Base-by-base conservation (phyloP, 2,797 vertebrate genomes). In the Semaprochilodus insignis region DNA sequence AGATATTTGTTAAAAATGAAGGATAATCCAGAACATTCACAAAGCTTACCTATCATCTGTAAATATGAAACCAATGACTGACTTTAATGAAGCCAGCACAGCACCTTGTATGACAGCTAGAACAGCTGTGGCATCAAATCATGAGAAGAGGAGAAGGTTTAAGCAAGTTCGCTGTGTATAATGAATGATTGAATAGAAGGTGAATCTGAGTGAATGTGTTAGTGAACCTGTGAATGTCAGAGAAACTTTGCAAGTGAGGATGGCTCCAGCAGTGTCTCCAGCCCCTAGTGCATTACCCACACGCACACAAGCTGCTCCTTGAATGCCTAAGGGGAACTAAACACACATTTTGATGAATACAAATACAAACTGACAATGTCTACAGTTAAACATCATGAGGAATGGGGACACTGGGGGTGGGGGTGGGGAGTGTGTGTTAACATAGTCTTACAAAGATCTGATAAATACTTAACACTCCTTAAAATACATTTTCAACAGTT, bases 231-330 rank as follows among this genome's bases (percentile, higher is more conserved):
- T 85, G 25, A 95, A 92, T 78, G 91, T 44, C 74, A 99, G 87
- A 0, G 96, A 91, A 15, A 96, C 88, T 57, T 92, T 89, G 36
- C 94, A 92, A 25, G 94, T 95, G 27, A 91, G 94, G 83, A 94
- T 92, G 3, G 97, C 97, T 83, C 96, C 94, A 31, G 88, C 70
- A 0, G 87, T 93, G 76, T 97, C 92, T 40, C 97, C 96, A 0
- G 96, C 96, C 1, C 98, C 98, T 3, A 99, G 87, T 0, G 97
- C 97, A 0, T 97, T 98, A 23, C 98, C 98, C 55, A 99, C 96
- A 3, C 96, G 92, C 71, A 97, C 95, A 0, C 94, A 96, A 0
- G 84, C 92, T 0, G 97, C 97, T 81, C 95, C 95, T 0, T 97
- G 95, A 90, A 97, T 86, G 11, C 96, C 96, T 3, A 95, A 27